These are phyloP conservation scores for Cervus canadensis DNA, from an alignment of 2,113 vertebrate species.

Conservation along the genomic window DNA sequence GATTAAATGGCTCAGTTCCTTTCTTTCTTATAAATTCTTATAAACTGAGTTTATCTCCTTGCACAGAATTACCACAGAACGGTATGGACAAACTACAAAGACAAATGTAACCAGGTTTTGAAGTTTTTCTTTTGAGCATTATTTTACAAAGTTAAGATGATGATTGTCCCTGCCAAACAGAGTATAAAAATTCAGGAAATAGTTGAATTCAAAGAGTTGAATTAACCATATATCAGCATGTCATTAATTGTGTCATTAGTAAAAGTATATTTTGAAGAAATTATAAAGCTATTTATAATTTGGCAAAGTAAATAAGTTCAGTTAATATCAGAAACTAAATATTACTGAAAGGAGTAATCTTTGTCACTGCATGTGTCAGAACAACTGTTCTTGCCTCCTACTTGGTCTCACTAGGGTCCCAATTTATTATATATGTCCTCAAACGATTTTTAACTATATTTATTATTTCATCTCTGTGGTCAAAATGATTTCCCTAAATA, in stretches of 20 bases:
- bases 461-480: not conserved
- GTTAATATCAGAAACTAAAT: not conserved
- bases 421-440: not conserved
- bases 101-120: constrained; percentile 36
- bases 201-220: not conserved
- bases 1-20: constrained; percentile 68
- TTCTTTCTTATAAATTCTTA: constrained; percentile 57
- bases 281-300: not conserved
- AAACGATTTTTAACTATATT: not conserved
- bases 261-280: constrained; percentile 1
- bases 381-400: not conserved
- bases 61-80: constrained; percentile 4
- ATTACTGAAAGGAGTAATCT: not conserved
- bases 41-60: constrained; percentile 61
- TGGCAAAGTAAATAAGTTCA: not conserved
- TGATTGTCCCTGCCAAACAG: not conserved
- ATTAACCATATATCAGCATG: not conserved
- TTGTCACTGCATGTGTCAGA: not conserved
- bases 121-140: constrained; percentile 17
- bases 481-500: not conserved
- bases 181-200: not conserved
- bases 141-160: constrained; percentile 5
- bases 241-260: not conserved
- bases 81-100: constrained; percentile 56
- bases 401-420: not conserved